Base-by-base conservation (phyloP, 1,140 invertebrate genomes). In the Wiebesia pumilae region DNA sequence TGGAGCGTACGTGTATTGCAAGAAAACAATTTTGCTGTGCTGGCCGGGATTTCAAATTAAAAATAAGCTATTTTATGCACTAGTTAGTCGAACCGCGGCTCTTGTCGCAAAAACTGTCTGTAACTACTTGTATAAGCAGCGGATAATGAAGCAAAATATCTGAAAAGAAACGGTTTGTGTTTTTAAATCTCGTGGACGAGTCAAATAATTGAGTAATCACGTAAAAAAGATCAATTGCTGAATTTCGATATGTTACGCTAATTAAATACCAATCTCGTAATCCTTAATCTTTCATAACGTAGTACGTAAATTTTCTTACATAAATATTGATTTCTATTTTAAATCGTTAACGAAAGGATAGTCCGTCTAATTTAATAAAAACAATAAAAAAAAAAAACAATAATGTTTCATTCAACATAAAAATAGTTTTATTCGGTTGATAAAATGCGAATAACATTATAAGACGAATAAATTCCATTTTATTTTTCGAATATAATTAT, bases 61-160 rank as follows among this genome's bases (percentile, higher is more conserved):
- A 75, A 27, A 43, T 43, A n/a, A 0, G 71, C 1, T 12, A 6
- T 43, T 75, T 43, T n/a, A n/a, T n/a, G 71, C 40, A n/a, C 40
- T 75, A 24, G 1, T 62, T 62, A 62, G 58, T 62, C 24, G 24
- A 27, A 62, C 6, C 3, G 14, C 24, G 3, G 4, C 3, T 62
- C 10, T 3, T 3, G 58, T 4, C 14, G 51, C 19, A 16, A 54
- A 54, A 16, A 16, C 51, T 27, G 69, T 7, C 69, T 73, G 69
- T 73, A 69, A 73, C 69, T 73, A 40, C 35, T 73, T 73, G 69
- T 73, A 73, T 24, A 40, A 38, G 21, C 16, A 73, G 35, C 40
- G 40, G 69, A 14, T 69, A n/a, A 69, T 14, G 0, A 35, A 33
- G 33, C 67, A 21, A 35, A 35, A 35, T 69, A 65, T 24, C 4